A percentile compares a stretch with the other conserved stretches of the same genome.
phyloP scores from a whole-genome alignment of 2,797 vertebrate species.

The Gila robusta region DNA sequence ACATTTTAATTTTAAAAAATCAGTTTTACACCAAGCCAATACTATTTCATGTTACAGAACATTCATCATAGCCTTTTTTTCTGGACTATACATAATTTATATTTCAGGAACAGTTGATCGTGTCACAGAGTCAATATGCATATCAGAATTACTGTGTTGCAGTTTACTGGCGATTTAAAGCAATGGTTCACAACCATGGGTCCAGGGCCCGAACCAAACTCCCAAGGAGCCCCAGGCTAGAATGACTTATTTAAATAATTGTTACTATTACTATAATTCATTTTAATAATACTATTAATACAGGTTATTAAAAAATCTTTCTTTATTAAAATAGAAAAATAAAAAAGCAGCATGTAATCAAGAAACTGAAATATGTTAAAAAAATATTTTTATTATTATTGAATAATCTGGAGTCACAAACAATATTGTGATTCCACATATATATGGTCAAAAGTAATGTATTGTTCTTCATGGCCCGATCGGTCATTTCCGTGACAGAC shows the following conservation, averaged over 20 bases:
- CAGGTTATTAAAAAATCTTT: background rate
- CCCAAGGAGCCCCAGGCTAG: background rate
- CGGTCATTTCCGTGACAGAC: too few relatives aligned
- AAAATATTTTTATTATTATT: background rate
- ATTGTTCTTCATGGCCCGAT: background rate
- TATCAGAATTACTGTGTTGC: background rate
- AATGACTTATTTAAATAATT: background rate
- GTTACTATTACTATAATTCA: too few relatives aligned
- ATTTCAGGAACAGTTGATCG: background rate
- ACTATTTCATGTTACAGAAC: background rate
- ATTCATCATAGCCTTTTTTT: background rate
- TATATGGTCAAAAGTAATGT: background rate
- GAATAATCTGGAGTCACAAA: background rate
- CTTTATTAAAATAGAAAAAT: background rate
- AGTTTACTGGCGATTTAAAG: background rate
- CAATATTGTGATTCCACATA: background rate
- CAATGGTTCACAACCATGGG: background rate
- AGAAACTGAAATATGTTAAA: background rate
- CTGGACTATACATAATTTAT: background rate
- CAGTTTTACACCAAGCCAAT: background rate
- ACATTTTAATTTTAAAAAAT: too few relatives aligned
- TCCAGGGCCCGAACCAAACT: background rate
- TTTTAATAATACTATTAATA: background rate
- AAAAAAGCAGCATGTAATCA: too few relatives aligned
- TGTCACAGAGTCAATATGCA: background rate